These are phyloP conservation scores for Cephus pygmeus DNA, from an alignment of 2,888 invertebrate genomes.

Conservation along the genomic window DNA sequence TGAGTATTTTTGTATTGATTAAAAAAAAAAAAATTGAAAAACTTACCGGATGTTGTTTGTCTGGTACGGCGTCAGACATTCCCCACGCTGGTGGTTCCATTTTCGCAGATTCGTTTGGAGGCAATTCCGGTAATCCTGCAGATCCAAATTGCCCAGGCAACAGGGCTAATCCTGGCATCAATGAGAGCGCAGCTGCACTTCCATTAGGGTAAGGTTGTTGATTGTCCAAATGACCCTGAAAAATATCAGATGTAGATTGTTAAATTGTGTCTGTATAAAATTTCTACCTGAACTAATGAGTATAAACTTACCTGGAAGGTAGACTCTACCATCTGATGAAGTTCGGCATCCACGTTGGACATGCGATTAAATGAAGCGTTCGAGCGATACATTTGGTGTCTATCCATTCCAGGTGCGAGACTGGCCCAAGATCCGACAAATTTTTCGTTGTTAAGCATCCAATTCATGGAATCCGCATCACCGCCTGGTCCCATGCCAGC, in stretches of 20 bases:
- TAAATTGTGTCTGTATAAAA: not conserved
- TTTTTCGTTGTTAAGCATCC: slow-evolving; percentile 66
- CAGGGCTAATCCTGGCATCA: slow-evolving; percentile 57
- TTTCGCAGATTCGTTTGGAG: slow-evolving; percentile 54
- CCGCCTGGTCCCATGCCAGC: slow-evolving; percentile 54
- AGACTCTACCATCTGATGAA: slow-evolving; percentile 67
- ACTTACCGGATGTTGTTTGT: slow-evolving; percentile 61
- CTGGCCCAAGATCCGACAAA: slow-evolving; percentile 61
- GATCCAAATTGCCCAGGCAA: slow-evolving; percentile 57
- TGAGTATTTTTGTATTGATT: too few species aligned
- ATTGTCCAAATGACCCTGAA: slow-evolving; percentile 59
- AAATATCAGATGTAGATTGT: not conserved
- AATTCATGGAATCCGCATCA: slow-evolving; percentile 63
- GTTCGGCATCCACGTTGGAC: slow-evolving; percentile 62
- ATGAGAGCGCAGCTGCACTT: slow-evolving; percentile 52
- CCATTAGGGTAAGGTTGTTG: slow-evolving; percentile 63
- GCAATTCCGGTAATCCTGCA: slow-evolving; percentile 53
- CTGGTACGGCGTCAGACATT: slow-evolving; percentile 59
- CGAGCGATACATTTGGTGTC: slow-evolving; percentile 58
- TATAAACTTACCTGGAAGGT: slow-evolving; percentile 61
- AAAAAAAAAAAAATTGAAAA: not conserved
- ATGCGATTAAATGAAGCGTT: slow-evolving; percentile 57
- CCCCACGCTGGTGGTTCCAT: slow-evolving; percentile 59
- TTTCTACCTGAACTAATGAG: not conserved
- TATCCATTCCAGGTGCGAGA: slow-evolving; percentile 56